phyloP scores from a whole-genome alignment of 1,140 invertebrate species.

The Drosophila nigromelanica region DNA sequence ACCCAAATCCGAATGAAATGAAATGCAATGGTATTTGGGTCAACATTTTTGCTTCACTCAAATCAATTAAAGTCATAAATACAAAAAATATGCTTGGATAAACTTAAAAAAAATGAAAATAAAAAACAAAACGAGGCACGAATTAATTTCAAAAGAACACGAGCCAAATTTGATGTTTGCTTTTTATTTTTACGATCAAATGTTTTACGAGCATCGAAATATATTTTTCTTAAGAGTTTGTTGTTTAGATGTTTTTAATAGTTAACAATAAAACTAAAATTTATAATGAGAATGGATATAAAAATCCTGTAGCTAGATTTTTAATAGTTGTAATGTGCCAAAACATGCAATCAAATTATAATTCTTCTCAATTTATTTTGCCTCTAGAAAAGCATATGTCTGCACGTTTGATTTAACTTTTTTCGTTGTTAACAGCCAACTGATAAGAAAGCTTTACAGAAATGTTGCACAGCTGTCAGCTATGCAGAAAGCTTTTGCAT shows the following conservation, averaged over 20 bases:
- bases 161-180: slow-evolving; percentile 17
- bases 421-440: neutral
- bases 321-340: neutral
- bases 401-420: neutral
- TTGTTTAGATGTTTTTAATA: neutral
- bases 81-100: neutral
- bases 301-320: neutral
- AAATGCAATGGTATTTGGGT: slow-evolving; percentile 64
- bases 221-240: neutral
- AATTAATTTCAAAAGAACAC: neutral
- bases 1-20: slow-evolving; percentile 40
- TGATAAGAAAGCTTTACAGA: slow-evolving; percentile 43
- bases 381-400: neutral
- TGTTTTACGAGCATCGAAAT: slow-evolving; percentile 4
- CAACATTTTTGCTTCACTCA: slow-evolving; percentile 48
- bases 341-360: neutral
- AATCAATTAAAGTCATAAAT: slow-evolving; percentile 70
- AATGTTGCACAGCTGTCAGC: slow-evolving; percentile 14
- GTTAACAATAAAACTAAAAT: neutral
- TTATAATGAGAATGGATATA: too few relatives aligned
- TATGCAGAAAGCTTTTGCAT: slow-evolving; percentile 32
- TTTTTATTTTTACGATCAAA: slow-evolving; percentile 4
- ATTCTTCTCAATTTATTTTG: neutral
- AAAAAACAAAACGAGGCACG: slow-evolving; percentile 1
- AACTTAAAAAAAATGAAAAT: slow-evolving; percentile 16